phyloP scores from a whole-genome alignment of 2,113 vertebrate genomes.

The Phylloscopus trochilus region DNA sequence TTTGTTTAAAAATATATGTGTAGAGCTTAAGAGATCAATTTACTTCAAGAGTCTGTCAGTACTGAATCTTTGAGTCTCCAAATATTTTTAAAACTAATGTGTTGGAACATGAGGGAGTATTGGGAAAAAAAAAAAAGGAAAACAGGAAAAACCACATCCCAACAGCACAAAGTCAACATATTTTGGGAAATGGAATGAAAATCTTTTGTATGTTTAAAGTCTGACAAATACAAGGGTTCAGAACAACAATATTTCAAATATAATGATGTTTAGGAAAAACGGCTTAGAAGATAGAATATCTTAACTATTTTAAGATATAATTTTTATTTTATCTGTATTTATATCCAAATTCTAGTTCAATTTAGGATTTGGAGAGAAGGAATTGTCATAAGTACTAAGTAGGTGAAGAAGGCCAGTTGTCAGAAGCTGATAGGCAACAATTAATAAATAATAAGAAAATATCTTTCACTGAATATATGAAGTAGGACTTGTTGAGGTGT shows the following conservation, averaged over 20 bases:
- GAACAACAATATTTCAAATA: neutral
- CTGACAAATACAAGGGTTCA: neutral
- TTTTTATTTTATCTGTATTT: neutral
- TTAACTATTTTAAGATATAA: neutral
- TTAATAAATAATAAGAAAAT: neutral
- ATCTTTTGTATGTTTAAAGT: neutral
- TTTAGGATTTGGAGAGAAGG: neutral
- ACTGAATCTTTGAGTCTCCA: neutral
- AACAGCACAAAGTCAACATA: neutral
- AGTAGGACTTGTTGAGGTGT: neutral
- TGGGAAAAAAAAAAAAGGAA: neutral
- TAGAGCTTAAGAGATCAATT: neutral
- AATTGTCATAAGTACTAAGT: neutral
- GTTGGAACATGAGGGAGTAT: neutral
- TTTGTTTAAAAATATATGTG: neutral
- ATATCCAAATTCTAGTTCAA: neutral
- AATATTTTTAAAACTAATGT: neutral
- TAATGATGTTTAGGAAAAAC: neutral
- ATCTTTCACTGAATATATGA: neutral
- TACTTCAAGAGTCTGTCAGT: neutral
- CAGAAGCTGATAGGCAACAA: neutral
- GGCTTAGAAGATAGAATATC: neutral
- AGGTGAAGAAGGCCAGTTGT: neutral
- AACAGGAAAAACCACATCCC: fast-evolving
- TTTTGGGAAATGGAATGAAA: neutral